Evolutionary conservation across 2,888 invertebrate species (phyloP).

Genomic region (Drosophila hamatofila): DNA sequence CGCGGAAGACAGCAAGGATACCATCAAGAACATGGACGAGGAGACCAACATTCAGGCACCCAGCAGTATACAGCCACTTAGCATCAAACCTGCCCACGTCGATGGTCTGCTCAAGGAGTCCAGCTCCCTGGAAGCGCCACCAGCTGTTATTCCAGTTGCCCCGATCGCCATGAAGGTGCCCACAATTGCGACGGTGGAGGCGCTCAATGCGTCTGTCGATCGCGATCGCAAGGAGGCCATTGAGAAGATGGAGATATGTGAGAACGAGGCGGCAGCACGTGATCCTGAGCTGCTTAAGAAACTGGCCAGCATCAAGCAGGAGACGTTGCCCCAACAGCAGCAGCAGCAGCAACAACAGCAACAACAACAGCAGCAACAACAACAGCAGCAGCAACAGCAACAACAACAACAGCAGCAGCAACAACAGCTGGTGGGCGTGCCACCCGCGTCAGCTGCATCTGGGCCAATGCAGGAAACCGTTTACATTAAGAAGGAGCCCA

Average conservation of each 20-base stretch:
- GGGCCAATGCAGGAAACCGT: constrained; percentile 86
- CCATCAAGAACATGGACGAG: constrained; percentile 84
- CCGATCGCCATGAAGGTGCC: constrained; percentile 82
- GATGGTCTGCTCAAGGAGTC: constrained; percentile 63
- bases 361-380: constrained; percentile 55
- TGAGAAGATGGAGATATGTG: constrained; percentile 77
- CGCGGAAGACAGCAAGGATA: constrained; percentile 78
- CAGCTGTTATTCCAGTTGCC: constrained; percentile 39
- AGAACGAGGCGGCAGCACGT: constrained; percentile 61
- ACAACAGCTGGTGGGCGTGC: constrained; percentile 37
- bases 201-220: constrained; percentile 80
- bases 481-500: constrained; percentile 86
- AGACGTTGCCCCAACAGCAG: constrained; percentile 69
- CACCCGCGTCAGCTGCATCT: constrained; percentile 44
- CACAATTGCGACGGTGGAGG: constrained; percentile 79
- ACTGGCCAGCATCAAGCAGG: constrained; percentile 85
- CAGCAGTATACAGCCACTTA: constrained; percentile 59
- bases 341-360: constrained; percentile 43
- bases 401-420: constrained; percentile 43
- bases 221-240: constrained; percentile 79
- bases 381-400: neutral
- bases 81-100: constrained; percentile 45
- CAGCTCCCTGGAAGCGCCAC: constrained; percentile 42
- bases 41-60: constrained; percentile 84
- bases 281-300: constrained; percentile 85